Evolutionary conservation across 2,113 vertebrate genomes (phyloP).

Genomic region (Phycodurus eques): DNA sequence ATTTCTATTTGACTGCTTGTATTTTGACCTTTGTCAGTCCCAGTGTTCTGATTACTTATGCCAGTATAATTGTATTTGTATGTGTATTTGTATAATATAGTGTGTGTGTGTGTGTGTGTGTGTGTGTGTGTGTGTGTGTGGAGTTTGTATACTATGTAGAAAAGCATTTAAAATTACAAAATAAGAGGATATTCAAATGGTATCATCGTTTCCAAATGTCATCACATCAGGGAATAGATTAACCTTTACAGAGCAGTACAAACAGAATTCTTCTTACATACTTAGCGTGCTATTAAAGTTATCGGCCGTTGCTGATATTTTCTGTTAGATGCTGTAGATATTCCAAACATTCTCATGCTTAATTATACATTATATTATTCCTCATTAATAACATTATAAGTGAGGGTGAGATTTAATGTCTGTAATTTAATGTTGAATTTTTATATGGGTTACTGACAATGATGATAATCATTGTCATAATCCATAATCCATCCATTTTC

Average conservation of each 20-base stretch:
- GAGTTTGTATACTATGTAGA: slow-evolving; percentile 15
- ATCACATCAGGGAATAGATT: slow-evolving; percentile 67
- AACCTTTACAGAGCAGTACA: slow-evolving; percentile 61
- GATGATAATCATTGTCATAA: neutral
- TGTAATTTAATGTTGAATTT: neutral
- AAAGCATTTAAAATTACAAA: slow-evolving; percentile 29
- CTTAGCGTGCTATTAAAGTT: neutral
- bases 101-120: too few relatives aligned
- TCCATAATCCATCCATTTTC: neutral
- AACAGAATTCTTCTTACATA: neutral
- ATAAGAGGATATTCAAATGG: slow-evolving; percentile 15
- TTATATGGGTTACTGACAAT: neutral
- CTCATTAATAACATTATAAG: neutral
- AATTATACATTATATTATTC: neutral
- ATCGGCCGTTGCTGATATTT: slow-evolving; percentile 38
- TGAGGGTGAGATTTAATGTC: neutral
- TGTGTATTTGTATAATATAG: too few relatives aligned
- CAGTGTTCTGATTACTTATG: slow-evolving; percentile 14
- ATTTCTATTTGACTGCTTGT: neutral
- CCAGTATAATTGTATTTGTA: neutral
- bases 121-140: neutral
- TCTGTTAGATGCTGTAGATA: slow-evolving; percentile 6
- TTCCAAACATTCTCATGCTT: neutral
- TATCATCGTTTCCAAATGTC: slow-evolving; percentile 62
- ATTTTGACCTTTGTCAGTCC: slow-evolving; percentile 9